Base-by-base conservation (phyloP, 2,888 invertebrate species). In the Dendrolimus houi region DNA sequence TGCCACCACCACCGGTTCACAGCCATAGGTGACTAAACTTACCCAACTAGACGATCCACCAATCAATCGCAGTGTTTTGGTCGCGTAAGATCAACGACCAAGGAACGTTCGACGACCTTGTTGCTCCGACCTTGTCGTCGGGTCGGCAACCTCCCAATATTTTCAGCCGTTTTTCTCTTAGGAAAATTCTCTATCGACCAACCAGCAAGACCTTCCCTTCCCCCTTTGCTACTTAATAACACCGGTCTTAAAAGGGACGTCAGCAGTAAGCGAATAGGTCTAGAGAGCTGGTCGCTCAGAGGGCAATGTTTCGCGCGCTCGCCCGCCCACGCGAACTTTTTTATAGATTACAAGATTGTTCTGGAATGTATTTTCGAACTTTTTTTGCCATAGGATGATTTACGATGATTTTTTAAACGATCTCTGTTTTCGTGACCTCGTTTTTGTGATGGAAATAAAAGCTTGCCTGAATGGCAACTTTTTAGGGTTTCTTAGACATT, bases 161-260 rank as follows among this genome's bases (percentile, higher is more conserved):
- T 87, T 87, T 85, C 82, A 80, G 81, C 71, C 75, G 77, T 82
- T 86, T 87, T 87, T 86, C 85, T 85, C 79, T 67, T 74, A 81
- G 83, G 85, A 86, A 87, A 87, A 85, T 83, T 81, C 67, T 59
- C 66, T 67, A 71, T 66, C 60, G 66, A 63, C 84, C 80, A 82
- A 29, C n/a, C 9, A 55, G 40, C 54, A 52, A 64, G 85, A 81
- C 53, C 84, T 68, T 53, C 71, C 69, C 66, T 59, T 71, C 58
- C 67, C 9, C 41, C 54, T 7, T 7, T 8, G 17, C 1, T 41
- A 56, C 42, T 12, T 55, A 57, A 59, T 8, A 9, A 9, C 40
- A 41, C 41, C 58, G 57, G n/a, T 40, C 10, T 13, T 12, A 56
- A 52, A 59, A 59, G 64, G 54, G 54, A 9, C 14, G 8, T 12